Percentiles rank a stretch among this genome's conserved stretches.
Evolutionary conservation across 2,113 vertebrate species (phyloP).

Genomic region (Athene noctua): DNA sequence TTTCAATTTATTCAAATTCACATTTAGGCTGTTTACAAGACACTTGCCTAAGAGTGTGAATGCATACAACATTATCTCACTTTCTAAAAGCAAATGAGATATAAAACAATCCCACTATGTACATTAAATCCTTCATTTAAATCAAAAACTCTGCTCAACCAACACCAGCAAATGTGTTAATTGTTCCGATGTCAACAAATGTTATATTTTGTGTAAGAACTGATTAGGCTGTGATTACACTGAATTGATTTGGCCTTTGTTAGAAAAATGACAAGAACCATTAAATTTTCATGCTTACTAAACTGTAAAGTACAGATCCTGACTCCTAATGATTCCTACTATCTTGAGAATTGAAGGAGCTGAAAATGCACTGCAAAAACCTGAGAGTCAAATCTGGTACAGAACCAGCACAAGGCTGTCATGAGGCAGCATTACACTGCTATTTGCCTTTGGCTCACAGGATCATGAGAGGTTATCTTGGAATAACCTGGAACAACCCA

Average conservation of each 20-base stretch:
- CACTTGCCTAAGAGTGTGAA: slow-evolving; percentile 14
- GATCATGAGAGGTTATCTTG: neutral
- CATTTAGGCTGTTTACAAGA: slow-evolving; percentile 76
- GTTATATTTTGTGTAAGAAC: neutral
- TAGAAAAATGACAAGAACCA: neutral
- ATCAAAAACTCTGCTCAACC: neutral
- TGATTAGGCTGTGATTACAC: neutral
- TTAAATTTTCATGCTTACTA: neutral
- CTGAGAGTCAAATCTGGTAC: neutral
- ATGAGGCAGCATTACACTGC: neutral
- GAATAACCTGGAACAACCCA: neutral
- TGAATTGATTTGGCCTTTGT: neutral
- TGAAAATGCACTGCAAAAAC: neutral
- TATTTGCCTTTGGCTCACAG: neutral
- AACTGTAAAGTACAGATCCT: neutral
- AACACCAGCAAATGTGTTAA: neutral
- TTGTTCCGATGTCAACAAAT: neutral
- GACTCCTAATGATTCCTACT: neutral
- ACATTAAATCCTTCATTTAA: neutral
- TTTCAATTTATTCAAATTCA: neutral
- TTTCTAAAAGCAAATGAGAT: neutral
- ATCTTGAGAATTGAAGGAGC: neutral
- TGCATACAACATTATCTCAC: neutral
- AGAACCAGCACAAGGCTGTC: neutral
- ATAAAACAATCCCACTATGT: neutral